Base-by-base conservation (phyloP, 2,888 invertebrate species). In the Lasius platythorax region DNA sequence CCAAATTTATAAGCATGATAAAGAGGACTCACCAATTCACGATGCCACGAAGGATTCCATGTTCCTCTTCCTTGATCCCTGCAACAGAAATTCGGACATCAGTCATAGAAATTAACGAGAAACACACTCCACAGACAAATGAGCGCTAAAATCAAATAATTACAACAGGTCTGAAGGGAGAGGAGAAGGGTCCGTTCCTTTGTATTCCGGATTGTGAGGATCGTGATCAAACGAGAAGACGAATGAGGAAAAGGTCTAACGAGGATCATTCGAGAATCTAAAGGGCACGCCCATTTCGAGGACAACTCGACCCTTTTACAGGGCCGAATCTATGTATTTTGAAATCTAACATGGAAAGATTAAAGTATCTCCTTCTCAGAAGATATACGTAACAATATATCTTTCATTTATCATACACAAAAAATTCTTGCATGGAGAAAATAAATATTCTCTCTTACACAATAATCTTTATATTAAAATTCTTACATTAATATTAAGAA, bases 1-100 rank as follows among this genome's bases (percentile, higher is more conserved):
- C 18, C 2, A 8, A 23, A 23, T 23, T 23, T 23, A 0, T 2
- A 73, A 30, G 40, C 28, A 43, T 46, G 12, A 79, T 75, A 85
- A 83, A 82, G 11, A 61, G 28, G 58, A 88, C 93, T 93, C 88
- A 92, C 91, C 92, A 85, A 92, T 90, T 92, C 92, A 91, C 89
- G 88, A 89, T 68, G 86, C 87, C 85, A 85, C 84, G 87, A 90
- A 84, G 70, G 84, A 87, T 87, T 85, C 87, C 91, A 89, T 91
- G 81, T 85, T 86, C 75, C 86, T 87, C 72, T 72, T 75, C 66
- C 74, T 56, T 85, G 87, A 87, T 86, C 83, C 83, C 89, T 90
- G 91, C 30, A 92, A 92, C 85, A 85, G 82, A 91, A 72, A 88
- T 53, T 73, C 64, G 63, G 43, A 72, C 37, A 53, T 81, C 30